Conservation (phyloP, 2,888 invertebrate species). For the Drosophila mercatorum region DNA sequence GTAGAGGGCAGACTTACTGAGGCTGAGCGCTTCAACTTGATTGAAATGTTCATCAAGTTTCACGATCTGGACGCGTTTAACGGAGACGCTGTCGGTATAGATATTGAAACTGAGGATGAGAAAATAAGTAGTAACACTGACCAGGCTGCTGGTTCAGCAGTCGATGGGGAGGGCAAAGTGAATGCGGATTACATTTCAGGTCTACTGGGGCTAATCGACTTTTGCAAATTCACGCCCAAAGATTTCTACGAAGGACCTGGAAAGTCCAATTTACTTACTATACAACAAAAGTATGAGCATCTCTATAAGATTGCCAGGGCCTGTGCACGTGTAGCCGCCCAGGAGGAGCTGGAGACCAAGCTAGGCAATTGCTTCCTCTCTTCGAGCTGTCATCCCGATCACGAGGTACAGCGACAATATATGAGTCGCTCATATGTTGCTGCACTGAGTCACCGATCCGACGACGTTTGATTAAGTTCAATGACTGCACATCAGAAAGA, state of each 20-base stretch:
- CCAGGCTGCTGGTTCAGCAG: background rate
- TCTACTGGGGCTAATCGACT: conserved; percentile 11
- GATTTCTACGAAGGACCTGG: conserved; percentile 44
- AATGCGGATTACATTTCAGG: background rate
- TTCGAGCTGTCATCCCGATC: background rate
- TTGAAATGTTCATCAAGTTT: conserved; percentile 6
- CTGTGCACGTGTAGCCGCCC: background rate
- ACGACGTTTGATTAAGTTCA: background rate
- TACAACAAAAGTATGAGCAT: conserved; percentile 36
- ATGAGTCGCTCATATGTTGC: background rate
- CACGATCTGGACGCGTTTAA: background rate
- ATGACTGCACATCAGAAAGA: too few relatives aligned
- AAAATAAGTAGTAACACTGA: background rate
- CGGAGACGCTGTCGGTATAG: background rate
- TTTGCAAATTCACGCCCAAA: conserved; percentile 37
- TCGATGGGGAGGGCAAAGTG: background rate
- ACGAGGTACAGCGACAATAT: background rate
- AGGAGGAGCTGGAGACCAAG: conserved; percentile 5
- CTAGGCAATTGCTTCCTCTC: background rate
- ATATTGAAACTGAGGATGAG: background rate
- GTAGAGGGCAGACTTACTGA: background rate
- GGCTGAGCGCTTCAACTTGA: conserved; percentile 10
- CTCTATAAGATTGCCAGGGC: conserved; percentile 31
- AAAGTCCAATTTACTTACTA: conserved; percentile 24
- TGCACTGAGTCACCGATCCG: background rate